Evolutionary conservation across 1,140 invertebrate genomes (phyloP), one percentile per base, ranked within the genome.

Genomic region (Drosophila saltans): DNA sequence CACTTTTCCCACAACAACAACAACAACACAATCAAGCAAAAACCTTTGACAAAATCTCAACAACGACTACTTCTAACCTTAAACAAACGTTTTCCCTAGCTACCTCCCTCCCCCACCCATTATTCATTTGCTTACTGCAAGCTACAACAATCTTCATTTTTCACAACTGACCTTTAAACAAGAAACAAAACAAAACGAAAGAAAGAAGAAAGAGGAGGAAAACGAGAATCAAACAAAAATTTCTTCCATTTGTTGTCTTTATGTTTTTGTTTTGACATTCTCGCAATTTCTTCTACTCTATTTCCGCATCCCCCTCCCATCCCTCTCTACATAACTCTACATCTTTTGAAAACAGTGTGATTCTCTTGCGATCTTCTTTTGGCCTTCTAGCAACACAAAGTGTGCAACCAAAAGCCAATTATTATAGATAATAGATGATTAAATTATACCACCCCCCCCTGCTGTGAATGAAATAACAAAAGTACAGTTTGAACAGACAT

Each of bases 1-100:
- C 45, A 10, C 8, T 40, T 11, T 1, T 3, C 45, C 56, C 30
- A 36, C 33, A 36, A 5, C 28, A 30, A 36, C 56, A 57, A 55
- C 59, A 75, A 75, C 63, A 64, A 48, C 41, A 69, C 72, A 74
- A 66, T 30, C 40, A 63, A 43, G 36, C 36, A 73, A 57, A 40
- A 56, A 77, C 59, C 59, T 56, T 77, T 77, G 69, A 77, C 48
- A 77, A 77, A 77, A 77, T 77, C 75, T 77, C 75, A 77, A 69
- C 68, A 65, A 71, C 73, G 66, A 77, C 61, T 68, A 48, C 56
- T 28, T 21, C 43, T 21, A 40, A 24, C 33, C 21, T 59, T 21
- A 36, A 58, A 36, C n/a, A 58, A 58, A 10, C 16, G n/a, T 21
- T 52, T 52, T 24, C 30, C 30, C 33, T 36, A 36, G 0, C 33